Base-by-base conservation (phyloP, 2,113 vertebrate species). In the Tauraco erythrolophus region DNA sequence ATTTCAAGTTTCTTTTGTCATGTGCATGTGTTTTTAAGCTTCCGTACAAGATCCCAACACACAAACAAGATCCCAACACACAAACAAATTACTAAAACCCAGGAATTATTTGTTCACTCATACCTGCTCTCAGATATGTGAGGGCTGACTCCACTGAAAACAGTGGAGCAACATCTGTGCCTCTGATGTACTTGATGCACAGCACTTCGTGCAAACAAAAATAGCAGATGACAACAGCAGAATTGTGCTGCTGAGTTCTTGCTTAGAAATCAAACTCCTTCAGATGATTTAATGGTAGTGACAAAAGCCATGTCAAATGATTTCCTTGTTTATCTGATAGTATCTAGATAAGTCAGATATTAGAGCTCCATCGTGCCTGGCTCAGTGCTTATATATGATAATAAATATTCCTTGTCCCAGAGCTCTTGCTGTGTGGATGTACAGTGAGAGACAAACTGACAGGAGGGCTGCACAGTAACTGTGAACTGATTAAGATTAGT, bases 401-500 rank as follows among this genome's bases (percentile, higher is more conserved):
- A 92, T 80, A 90, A 88, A 90, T 48, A 72, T 30, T 85, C 54
- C 57, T 65, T 77, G 45, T 24, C 89, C 75, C 50, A 57, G 83
- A 95, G 72, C 58, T 89, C 78, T 77, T 86, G 75, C 84, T 82
- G 60, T 64, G 69, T 54, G 66, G 14, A 9, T 48, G 25, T 27
- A 56, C 48, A 75, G 53, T 85, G 81, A 91, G 76, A 92, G 81
- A 61, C 17, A 65, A 93, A 41, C n/a, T 95, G 70, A 75, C 92
- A 93, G 71, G 77, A 93, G 57, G 65, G 66, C 53, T 60, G 27
- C 48, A 80, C 0, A 0, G 61, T 46, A 90, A 82, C 72, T 83
- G 58, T 65, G 92, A 95, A 88, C 84, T 93, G 70, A 93, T 93
- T 95, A 88, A 92, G 81, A 93, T 72, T 69, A 96, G 27, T 19